Percentiles rank a stretch among this genome's conserved stretches.
These are phyloP conservation scores for Sylvilagus floridanus DNA, from an alignment of 2,797 vertebrate species.

Conservation along the genomic window DNA sequence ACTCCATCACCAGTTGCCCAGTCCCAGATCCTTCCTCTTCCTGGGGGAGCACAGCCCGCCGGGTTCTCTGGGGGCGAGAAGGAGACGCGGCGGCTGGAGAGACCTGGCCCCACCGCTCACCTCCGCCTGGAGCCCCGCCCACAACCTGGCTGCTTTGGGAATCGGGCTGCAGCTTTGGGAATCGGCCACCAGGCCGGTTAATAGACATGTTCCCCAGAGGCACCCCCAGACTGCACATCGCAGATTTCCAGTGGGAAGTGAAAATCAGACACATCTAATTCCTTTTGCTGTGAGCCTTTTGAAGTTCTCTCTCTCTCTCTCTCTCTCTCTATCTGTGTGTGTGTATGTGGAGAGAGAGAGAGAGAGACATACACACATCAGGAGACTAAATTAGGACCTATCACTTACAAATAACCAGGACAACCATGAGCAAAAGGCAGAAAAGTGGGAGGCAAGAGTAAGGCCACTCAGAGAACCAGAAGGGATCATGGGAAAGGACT, in stretches of 20 bases:
- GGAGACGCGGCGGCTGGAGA: not conserved
- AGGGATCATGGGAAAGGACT: not conserved
- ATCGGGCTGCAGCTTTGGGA: not conserved
- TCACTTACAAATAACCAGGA: not conserved
- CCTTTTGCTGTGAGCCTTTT: too few species aligned
- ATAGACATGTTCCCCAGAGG: not conserved
- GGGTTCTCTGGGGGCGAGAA: slow-evolving; percentile 80
- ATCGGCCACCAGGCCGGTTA: not conserved
- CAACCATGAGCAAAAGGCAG: not conserved
- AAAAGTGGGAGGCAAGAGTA: not conserved
- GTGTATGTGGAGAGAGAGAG: too few species aligned
- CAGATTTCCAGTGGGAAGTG: not conserved
- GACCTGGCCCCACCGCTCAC: not conserved
- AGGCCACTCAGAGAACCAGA: not conserved
- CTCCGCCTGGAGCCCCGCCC: not conserved
- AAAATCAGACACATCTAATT: not conserved
- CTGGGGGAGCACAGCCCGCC: slow-evolving; percentile 82
- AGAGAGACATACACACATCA: not conserved
- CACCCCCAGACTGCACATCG: not conserved
- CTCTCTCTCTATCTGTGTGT: too few species aligned
- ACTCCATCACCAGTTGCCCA: not conserved
- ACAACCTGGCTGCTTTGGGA: not conserved
- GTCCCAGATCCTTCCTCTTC: slow-evolving; percentile 88
- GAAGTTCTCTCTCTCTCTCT: too few species aligned
- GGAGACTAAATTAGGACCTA: not conserved